Base-by-base conservation (phyloP, 2,888 invertebrate genomes). In the Agrotis clavis region DNA sequence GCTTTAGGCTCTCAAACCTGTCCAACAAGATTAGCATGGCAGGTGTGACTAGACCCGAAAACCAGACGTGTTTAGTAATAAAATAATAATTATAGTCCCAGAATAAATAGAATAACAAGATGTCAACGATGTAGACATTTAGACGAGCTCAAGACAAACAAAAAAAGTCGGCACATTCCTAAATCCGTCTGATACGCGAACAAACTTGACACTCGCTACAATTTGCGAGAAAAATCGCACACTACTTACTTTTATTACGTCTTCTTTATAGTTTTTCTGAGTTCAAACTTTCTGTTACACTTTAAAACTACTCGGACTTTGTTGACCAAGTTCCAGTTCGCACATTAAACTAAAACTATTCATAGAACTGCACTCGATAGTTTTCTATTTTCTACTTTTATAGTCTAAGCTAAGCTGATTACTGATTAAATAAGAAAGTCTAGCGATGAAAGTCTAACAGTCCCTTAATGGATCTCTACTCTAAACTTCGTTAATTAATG, bases 291-390 rank as follows among this genome's bases (percentile, higher is more conserved):
- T 82, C 54, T 69, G 66, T 73, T 64, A 71, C 66, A 69, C 56
- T 75, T 79, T 54, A 53, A 57, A 61, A 64, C 56, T 67, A 54
- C 50, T 59, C 41, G 57, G 57, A 71, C 61, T 72, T 81, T 78
- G 65, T 64, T 69, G 47, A 48, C 35, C 61, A 75, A 72, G 68
- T 82, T 75, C 68, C 74, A 3, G 35, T 57, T 62, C 51, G 56
- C 61, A 78, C 70, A 63, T 66, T 70, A 61, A 81, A 81, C 71
- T 74, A 51, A 59, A 81, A 81, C 68, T 78, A 75, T 82, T 82
- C 74, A 69, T 65, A 74, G 62, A 68, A 79, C 30, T 79, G 69
- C 64, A 81, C 64, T 67, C 53, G 48, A 76, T 65, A 56, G 54
- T 21, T 65, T 64, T 69, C 67, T 63, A 35, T 67, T 53, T 30